Evolutionary conservation across 53 echinoderm and acorn worm genomes (phyloP), one percentile per base, ranked within the genome.

Genomic region (Echinarachnius parma): DNA sequence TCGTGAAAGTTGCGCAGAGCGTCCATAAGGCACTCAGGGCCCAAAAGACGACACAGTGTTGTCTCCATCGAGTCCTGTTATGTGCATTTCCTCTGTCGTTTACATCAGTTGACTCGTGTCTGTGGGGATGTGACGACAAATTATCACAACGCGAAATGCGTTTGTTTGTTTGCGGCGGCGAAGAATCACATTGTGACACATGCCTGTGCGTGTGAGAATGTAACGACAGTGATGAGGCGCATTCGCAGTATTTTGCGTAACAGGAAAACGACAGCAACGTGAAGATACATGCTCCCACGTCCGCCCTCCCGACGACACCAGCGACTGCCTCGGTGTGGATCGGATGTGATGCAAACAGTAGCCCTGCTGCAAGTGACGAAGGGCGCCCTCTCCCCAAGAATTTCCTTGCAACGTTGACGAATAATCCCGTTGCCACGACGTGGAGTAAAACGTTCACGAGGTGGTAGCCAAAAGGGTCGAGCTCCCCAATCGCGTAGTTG

Each of bases 291-390:
- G 98, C 98, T 3, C 86, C 88, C 18, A 98, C 80, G 24, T 96
- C 98, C 1, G 98, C 98, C 34, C 98, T 62, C 10, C 98, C 98
- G 28, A 98, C 98, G 4, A 98, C 68, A 7, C 98, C 98, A 0
- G 98, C 83, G n/a, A 98, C 98, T 4, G 98, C 98, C 50, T 98
- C 98, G 3, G 98, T 98, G 63, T 98, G 91, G 29, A 98, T 88
- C 4, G 98, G 98, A 55, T 90, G 90, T 4, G 61, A 59, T 0
- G 90, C 90, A 50, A 90, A 90, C 4, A 90, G 31, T 32, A 76
- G 36, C 16, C 86, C 85, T 4, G 90, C 78, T 21, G 79, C 31
- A 22, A 78, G 16, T 13, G 52, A 49, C 21, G 50, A 45, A 59
- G 31, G 63, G 28, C 23, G 37, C 21, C 39, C 61, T 75, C 64